phyloP scores from a whole-genome alignment of 2,797 vertebrate species.

The Pristis pectinata region DNA sequence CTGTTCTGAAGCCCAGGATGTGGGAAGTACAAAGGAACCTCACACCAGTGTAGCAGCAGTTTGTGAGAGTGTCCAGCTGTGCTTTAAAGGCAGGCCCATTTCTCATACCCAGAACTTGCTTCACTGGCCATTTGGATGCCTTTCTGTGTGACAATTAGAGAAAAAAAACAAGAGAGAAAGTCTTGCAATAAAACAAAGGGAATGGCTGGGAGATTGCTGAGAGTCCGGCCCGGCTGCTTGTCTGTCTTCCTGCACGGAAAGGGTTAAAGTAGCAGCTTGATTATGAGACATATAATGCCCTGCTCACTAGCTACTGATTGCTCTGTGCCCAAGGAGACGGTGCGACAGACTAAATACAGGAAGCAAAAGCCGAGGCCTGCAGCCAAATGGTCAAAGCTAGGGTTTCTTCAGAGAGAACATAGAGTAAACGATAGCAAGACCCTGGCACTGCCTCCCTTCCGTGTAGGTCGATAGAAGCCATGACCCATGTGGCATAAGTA shows the following conservation, averaged over 20 bases:
- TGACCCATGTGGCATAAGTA: neutral
- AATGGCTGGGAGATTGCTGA: neutral
- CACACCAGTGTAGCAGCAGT: too few relatives aligned
- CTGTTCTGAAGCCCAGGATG: too few relatives aligned
- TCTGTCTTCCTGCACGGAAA: neutral
- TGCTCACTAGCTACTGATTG: neutral
- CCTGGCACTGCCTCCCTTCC: neutral
- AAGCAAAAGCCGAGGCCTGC: neutral
- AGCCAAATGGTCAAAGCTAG: neutral
- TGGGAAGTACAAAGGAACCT: too few relatives aligned
- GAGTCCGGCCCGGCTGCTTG: neutral
- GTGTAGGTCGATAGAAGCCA: neutral
- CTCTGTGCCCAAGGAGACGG: conserved; percentile 23
- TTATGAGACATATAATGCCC: conserved; percentile 28
- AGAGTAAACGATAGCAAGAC: neutral
- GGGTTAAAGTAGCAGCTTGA: neutral
- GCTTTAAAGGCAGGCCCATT: neutral
- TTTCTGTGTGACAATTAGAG: neutral
- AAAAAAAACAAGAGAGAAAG: too few relatives aligned
- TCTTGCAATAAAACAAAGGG: neutral
- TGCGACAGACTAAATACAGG: conserved; percentile 29
- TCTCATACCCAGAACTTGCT: neutral
- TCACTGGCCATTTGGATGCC: too few relatives aligned
- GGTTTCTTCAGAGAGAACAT: conserved; percentile 10
- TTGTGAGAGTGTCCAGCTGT: neutral